A percentile compares a stretch with the other conserved stretches of the same genome.
These are phyloP conservation scores for Bubo blakistoni DNA, from an alignment of 2,113 vertebrate genomes.

Conservation along the genomic window DNA sequence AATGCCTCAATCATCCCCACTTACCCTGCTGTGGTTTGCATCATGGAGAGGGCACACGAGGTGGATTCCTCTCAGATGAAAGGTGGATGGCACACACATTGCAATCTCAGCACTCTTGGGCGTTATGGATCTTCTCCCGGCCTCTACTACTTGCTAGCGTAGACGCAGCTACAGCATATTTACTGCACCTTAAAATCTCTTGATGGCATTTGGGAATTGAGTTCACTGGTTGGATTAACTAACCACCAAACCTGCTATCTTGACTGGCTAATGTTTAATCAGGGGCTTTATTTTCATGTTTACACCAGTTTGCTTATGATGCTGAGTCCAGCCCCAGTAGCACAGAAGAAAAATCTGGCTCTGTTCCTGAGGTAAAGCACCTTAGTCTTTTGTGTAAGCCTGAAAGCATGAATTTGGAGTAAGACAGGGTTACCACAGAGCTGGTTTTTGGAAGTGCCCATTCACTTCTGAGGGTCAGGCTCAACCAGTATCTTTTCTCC, in stretches of 20 bases:
- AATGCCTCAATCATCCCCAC: neutral
- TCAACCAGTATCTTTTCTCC: neutral
- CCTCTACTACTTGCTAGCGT: neutral
- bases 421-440: neutral
- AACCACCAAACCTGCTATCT: neutral
- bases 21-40: neutral
- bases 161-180: neutral
- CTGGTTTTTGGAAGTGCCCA: neutral
- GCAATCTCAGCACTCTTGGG: neutral
- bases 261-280: neutral
- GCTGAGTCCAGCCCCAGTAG: neutral
- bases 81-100: rapidly evolving
- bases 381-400: neutral
- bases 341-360: neutral
- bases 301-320: neutral
- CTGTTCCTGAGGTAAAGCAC: neutral
- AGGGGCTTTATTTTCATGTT: neutral
- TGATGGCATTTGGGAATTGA: neutral
- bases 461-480: neutral
- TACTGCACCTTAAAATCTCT: neutral
- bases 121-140: neutral
- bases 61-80: neutral
- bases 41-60: neutral
- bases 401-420: neutral
- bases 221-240: neutral